These are phyloP conservation scores for Phymatocera aterrima DNA, from an alignment of 2,888 invertebrate genomes.

Conservation along the genomic window DNA sequence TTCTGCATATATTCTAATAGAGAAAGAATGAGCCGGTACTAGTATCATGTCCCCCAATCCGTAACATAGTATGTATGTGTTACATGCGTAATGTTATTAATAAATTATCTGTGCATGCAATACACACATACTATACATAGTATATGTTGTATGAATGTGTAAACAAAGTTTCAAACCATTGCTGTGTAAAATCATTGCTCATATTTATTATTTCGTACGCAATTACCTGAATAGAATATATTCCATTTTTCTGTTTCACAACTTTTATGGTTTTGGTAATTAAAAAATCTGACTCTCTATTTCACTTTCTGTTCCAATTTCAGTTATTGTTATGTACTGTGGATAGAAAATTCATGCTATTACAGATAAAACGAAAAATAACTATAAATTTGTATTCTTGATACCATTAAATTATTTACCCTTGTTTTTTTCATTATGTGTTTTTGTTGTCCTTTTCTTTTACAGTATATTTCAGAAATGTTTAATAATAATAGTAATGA, in stretches of 20 bases:
- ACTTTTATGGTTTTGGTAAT: conserved; percentile 15
- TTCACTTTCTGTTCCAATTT: conserved; percentile 35
- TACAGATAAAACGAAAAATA: conserved; percentile 58
- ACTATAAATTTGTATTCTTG: conserved; percentile 50
- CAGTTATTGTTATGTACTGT: not conserved
- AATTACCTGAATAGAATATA: conserved; percentile 1
- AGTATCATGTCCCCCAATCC: conserved; percentile 11
- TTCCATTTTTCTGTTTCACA: too few relatives aligned
- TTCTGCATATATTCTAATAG: not conserved
- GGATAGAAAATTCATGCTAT: conserved; percentile 48
- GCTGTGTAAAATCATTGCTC: conserved; percentile 6
- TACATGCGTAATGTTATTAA: not conserved
- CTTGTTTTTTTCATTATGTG: conserved; percentile 49
- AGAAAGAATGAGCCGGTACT: not conserved
- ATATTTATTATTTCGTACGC: conserved; percentile 11
- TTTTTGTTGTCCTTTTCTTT: not conserved
- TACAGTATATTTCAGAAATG: conserved; percentile 52
- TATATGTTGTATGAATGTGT: conserved; percentile 17
- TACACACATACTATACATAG: not conserved
- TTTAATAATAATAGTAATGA: conserved; percentile 57
- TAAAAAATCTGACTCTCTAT: conserved; percentile 18
- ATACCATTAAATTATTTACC: conserved; percentile 30
- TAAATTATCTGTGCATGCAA: conserved; percentile 11
- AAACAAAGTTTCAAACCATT: conserved; percentile 22
- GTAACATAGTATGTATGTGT: conserved; percentile 6